phyloP scores from a whole-genome alignment of 2,113 vertebrate genomes.

The Hemibates koningsi region DNA sequence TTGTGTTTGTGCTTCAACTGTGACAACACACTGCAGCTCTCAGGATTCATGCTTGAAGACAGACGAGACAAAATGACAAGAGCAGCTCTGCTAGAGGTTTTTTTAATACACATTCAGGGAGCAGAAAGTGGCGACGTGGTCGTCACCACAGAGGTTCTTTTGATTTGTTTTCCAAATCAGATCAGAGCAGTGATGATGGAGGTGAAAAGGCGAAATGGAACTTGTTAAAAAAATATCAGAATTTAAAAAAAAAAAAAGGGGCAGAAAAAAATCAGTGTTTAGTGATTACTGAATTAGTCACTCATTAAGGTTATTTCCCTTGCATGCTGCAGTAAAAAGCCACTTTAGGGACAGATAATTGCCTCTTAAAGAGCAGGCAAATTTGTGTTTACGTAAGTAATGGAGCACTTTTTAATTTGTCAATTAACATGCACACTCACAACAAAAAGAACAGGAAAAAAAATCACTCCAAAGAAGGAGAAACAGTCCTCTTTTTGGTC shows the following conservation, averaged over 20 bases:
- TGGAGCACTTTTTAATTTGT: not conserved
- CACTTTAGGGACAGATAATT: not conserved
- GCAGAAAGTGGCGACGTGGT: not conserved
- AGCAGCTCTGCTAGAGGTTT: not conserved
- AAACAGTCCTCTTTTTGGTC: not conserved
- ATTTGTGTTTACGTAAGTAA: not conserved
- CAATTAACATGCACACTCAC: slow-evolving; percentile 28
- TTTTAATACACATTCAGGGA: not conserved
- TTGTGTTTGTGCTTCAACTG: slow-evolving; percentile 49
- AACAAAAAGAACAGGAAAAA: not conserved
- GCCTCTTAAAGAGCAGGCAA: not conserved
- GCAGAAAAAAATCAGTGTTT: not conserved
- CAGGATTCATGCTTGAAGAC: not conserved
- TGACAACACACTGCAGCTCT: not conserved
- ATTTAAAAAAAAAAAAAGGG: not conserved
- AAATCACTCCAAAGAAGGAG: not conserved
- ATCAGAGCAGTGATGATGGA: not conserved
- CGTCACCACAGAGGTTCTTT: not conserved
- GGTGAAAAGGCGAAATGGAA: not conserved
- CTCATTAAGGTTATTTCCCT: not conserved
- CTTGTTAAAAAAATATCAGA: not conserved
- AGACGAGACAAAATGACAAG: not conserved
- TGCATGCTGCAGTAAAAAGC: slow-evolving; percentile 10
- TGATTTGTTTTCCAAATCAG: not conserved
- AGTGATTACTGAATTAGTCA: not conserved